Percentiles rank a stretch among this genome's conserved stretches.
These are phyloP conservation scores for Spinus olivaceus DNA, from an alignment of 2,797 vertebrate species.

Conservation along the genomic window DNA sequence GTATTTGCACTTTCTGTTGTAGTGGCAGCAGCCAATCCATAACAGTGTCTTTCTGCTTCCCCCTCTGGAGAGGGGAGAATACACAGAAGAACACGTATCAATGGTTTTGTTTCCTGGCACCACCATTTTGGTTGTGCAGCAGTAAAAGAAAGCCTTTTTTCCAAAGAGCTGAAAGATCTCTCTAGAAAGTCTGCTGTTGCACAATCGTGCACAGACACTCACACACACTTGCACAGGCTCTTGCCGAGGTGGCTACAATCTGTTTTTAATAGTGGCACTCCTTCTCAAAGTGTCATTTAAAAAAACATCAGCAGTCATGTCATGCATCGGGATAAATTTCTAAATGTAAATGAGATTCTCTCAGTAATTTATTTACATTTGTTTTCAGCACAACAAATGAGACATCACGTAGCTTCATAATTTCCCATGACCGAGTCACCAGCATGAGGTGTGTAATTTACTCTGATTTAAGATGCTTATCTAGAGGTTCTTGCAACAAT, in stretches of 20 bases:
- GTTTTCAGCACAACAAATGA: conserved; percentile 84
- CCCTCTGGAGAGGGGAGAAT: neutral
- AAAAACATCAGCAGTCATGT: conserved; percentile 75
- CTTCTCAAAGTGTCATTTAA: conserved; percentile 70
- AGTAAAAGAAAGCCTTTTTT: neutral
- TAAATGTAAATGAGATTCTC: conserved; percentile 83
- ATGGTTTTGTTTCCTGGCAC: neutral
- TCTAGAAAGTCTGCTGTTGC: neutral
- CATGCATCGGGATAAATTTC: conserved; percentile 77
- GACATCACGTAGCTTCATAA: conserved; percentile 83
- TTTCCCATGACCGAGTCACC: conserved; percentile 83
- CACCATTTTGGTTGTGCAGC: conserved; percentile 5
- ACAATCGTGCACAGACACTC: neutral
- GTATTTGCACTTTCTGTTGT: conserved; percentile 34
- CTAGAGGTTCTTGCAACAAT: conserved; percentile 69
- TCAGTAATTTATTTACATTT: conserved; percentile 85
- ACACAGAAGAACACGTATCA: neutral
- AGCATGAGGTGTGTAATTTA: conserved; percentile 81
- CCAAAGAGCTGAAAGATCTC: neutral
- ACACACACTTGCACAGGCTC: neutral
- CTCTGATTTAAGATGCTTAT: conserved; percentile 81
- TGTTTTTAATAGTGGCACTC: conserved; percentile 70
- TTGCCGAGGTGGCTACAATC: conserved; percentile 17
- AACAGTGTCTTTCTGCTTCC: conserved; percentile 26
- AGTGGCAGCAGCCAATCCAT: conserved; percentile 12